Evolutionary conservation across 2,797 vertebrate species (phyloP).

Genomic region (Cossypha dichroa): DNA sequence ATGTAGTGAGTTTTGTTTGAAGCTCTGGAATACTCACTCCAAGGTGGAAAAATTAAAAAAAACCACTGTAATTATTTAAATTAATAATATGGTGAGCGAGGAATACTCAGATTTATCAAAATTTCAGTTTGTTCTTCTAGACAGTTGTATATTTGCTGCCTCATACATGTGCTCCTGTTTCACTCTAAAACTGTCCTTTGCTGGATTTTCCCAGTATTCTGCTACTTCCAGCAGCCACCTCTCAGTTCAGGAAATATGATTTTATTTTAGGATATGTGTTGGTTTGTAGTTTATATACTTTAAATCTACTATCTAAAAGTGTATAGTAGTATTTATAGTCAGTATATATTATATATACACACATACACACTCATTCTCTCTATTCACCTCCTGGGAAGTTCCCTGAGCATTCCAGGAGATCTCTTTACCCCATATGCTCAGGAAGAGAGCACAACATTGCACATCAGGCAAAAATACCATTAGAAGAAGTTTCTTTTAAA

Average conservation of each 20-base stretch:
- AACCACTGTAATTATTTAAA: neutral
- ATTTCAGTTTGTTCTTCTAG: neutral
- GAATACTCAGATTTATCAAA: neutral
- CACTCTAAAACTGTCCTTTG: neutral
- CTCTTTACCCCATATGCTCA: rapidly evolving
- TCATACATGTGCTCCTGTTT: rapidly evolving
- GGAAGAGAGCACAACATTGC: neutral
- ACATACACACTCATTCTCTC: no score
- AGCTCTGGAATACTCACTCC: neutral
- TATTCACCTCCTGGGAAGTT: neutral
- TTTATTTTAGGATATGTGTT: neutral
- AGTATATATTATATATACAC: no score
- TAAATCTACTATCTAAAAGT: rapidly evolving
- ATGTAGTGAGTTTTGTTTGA: neutral
- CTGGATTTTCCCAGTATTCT: neutral
- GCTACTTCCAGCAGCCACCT: neutral
- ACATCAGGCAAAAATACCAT: neutral
- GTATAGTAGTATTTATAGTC: neutral
- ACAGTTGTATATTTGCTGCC: rapidly evolving
- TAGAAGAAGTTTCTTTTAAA: neutral
- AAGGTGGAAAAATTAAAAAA: rapidly evolving
- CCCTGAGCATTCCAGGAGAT: neutral
- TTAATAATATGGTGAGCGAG: neutral
- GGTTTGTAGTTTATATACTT: neutral
- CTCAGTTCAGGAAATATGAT: neutral